Evolutionary conservation across 2,888 invertebrate genomes (phyloP), one percentile per base, ranked within the genome.

Genomic region (Cheilosia impressa): DNA sequence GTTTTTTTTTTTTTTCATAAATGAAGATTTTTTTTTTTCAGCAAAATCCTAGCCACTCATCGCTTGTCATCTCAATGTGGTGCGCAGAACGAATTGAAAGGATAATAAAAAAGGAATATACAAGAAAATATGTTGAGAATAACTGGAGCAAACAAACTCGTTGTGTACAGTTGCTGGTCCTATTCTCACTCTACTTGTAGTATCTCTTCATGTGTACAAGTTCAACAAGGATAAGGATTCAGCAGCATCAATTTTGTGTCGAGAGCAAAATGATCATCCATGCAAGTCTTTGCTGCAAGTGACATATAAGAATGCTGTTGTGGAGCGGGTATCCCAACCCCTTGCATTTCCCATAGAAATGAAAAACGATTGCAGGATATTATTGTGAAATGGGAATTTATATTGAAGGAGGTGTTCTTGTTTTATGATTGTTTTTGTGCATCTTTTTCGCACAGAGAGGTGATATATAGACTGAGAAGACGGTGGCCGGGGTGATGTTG

Each of bases 231-330:
- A 69, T 69, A 75, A 71, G 66, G 69, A 85, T 71, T 85, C 75
- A 38, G 38, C 38, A 69, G 47, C 76, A 81, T 81, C 81, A 85
- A 81, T 85, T 85, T 76, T 81, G 68, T 81, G 71, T 68, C 71
- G 81, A 85, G 72, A 85, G 72, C 72, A 57, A 81, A 85, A 85
- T 85, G 85, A 81, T 85, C 81, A 85, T 85, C 76, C 81, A 68
- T 80, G 76, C 71, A 63, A 71, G 69, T 80, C 31, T 57, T 22
- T 58, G 34, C 41, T 85, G 85, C 76, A 72, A 77, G 75, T 80
- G 84, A 84, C 73, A 76, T 52, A 75, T 57, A 75, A 75, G 73
- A 65, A 60, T 58, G 31, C 41, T 58, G 57, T 52, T 63, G 24
- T 50, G 50, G 66, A 55, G 24, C 43, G 19, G 24, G 55, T 55